These are phyloP conservation scores for Intellagama lesueurii DNA, from an alignment of 2,797 vertebrate species.

Conservation along the genomic window DNA sequence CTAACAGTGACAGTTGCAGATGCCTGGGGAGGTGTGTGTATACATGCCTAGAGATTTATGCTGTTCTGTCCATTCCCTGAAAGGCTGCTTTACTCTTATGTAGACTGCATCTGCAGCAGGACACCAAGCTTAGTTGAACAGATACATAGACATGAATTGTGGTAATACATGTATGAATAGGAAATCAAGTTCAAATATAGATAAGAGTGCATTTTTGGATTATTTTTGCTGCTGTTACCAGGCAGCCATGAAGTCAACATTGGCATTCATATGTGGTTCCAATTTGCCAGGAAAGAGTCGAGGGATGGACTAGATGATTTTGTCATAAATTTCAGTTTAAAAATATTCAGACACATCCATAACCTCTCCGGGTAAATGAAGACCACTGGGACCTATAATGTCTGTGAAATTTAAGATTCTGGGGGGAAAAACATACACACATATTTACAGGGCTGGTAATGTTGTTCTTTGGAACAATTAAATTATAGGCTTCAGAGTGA, in stretches of 20 bases:
- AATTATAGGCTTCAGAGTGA: background rate
- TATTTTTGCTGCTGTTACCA: background rate
- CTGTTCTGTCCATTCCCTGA: background rate
- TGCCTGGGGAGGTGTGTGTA: background rate
- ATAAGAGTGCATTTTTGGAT: background rate
- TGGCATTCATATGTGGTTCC: background rate
- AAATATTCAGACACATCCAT: background rate
- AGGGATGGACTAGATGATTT: background rate
- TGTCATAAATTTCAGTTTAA: background rate
- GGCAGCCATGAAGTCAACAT: too few relatives aligned
- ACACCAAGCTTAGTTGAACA: background rate
- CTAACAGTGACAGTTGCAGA: background rate
- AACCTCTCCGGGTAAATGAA: background rate
- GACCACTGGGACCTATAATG: background rate
- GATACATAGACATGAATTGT: background rate
- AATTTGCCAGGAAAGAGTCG: background rate
- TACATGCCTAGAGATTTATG: background rate
- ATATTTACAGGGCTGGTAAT: background rate
- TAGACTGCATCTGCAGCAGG: background rate
- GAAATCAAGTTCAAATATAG: background rate
- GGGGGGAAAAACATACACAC: background rate
- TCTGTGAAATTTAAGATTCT: background rate
- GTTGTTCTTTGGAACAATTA: background rate
- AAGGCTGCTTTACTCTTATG: background rate
- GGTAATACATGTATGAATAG: background rate